Evolutionary conservation across 2,113 vertebrate genomes (phyloP).

Genomic region (Tachysurus vachellii): DNA sequence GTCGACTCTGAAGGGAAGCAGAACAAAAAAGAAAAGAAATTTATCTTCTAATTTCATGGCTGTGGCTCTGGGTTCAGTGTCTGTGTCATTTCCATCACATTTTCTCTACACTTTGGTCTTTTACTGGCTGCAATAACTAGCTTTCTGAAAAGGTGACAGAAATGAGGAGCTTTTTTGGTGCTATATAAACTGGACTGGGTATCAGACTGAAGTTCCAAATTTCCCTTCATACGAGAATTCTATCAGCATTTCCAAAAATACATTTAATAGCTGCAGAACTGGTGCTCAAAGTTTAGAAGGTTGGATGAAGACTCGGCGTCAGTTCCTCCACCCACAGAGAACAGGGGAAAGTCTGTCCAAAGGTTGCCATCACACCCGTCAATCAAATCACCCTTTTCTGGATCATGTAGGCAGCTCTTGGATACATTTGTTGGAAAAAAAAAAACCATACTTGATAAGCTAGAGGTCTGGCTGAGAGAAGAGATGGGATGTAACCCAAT

Average conservation of each 20-base stretch:
- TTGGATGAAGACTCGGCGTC: background rate
- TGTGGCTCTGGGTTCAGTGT: background rate
- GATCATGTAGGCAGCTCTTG: background rate
- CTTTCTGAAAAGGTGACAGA: background rate
- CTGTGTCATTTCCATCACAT: background rate
- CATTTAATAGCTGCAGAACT: background rate
- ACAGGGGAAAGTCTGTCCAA: background rate
- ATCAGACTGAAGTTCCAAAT: background rate
- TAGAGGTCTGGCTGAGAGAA: background rate
- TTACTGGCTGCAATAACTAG: background rate
- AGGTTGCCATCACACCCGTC: background rate
- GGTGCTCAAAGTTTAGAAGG: background rate
- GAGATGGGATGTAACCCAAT: background rate
- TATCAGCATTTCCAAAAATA: background rate
- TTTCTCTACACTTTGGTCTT: background rate
- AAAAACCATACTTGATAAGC: background rate
- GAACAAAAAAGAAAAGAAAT: background rate
- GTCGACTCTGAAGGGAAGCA: background rate
- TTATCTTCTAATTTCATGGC: constrained; percentile 14
- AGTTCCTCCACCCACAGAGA: background rate
- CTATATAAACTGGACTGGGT: background rate
- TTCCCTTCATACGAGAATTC: too few species aligned
- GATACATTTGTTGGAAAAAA: background rate
- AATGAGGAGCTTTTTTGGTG: too few species aligned
- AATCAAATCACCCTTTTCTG: background rate